Evolutionary conservation across 2,113 vertebrate species (phyloP).

Genomic region (Coptodon rendalli): DNA sequence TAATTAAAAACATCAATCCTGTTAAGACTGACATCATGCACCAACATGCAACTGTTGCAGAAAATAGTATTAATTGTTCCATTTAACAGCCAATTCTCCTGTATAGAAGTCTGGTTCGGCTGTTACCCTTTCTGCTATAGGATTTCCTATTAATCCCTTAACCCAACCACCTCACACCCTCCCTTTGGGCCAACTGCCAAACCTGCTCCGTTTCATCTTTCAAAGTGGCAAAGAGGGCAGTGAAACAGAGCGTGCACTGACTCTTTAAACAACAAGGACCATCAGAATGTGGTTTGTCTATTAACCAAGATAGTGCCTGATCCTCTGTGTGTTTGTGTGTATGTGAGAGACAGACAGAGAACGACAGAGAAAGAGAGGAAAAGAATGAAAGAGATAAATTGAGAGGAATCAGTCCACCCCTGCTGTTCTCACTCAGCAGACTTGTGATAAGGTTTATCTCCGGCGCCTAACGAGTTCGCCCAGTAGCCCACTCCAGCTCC

Average conservation of each 20-base stretch:
- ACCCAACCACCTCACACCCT: slow-evolving; percentile 30
- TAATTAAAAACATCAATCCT: neutral
- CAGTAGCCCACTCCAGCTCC: slow-evolving; percentile 23
- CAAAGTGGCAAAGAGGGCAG: slow-evolving; percentile 36
- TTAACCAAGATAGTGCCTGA: slow-evolving; percentile 17
- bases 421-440: slow-evolving; percentile 49
- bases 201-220: slow-evolving; percentile 52
- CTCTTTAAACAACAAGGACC: slow-evolving; percentile 46
- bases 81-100: slow-evolving; percentile 11
- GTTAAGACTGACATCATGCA: neutral
- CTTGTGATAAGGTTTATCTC: slow-evolving; percentile 64
- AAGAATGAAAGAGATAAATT: slow-evolving; percentile 49
- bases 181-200: slow-evolving; percentile 35
- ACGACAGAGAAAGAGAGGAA: neutral
- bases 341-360: neutral
- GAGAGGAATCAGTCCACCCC: slow-evolving; percentile 37
- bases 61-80: slow-evolving; percentile 2
- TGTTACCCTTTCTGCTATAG: slow-evolving; percentile 11
- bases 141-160: slow-evolving; percentile 43
- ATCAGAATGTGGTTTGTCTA: slow-evolving; percentile 39
- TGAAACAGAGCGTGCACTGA: slow-evolving; percentile 30
- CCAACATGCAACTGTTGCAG: neutral
- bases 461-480: slow-evolving; percentile 49
- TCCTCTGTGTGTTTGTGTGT: neutral
- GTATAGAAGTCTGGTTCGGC: neutral